These are phyloP conservation scores for Anolis carolinensis DNA, from an alignment of 2,113 vertebrate species.

Conservation along the genomic window DNA sequence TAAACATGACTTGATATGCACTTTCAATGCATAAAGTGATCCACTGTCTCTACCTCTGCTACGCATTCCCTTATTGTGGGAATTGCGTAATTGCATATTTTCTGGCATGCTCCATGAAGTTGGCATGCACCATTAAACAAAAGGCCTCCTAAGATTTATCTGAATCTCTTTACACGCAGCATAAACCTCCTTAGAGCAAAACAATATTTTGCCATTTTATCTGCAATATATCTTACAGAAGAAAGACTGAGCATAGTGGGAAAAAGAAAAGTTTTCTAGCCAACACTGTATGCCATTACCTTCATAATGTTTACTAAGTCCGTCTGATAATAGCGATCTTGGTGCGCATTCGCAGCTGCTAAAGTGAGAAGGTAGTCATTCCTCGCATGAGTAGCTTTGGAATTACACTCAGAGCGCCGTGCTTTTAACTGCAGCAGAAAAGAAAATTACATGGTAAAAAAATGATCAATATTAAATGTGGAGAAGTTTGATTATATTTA, in stretches of 20 bases:
- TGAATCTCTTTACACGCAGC: background rate
- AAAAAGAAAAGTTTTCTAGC: background rate
- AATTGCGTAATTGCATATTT: background rate
- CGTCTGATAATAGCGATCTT: constrained; percentile 95
- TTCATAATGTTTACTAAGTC: constrained; percentile 93
- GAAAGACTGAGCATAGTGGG: background rate
- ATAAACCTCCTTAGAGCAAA: background rate
- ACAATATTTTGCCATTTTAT: background rate
- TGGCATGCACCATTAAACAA: background rate
- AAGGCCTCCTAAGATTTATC: background rate
- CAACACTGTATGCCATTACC: constrained; percentile 68
- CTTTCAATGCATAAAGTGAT: background rate
- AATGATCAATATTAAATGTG: background rate
- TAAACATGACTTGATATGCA: no score
- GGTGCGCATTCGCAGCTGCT: constrained; percentile 96
- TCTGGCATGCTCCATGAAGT: no score
- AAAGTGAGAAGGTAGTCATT: constrained; percentile 97
- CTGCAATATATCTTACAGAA: background rate
- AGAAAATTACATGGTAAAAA: background rate
- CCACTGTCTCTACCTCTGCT: background rate
- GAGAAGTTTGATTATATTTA: no score
- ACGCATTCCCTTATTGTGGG: no score
- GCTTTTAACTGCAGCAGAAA: constrained; percentile 90
- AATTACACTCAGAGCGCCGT: constrained; percentile 93
- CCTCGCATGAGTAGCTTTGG: constrained; percentile 94